A percentile compares a stretch with the other conserved stretches of the same genome.
These are phyloP conservation scores for Ephydatia muelleri DNA, from an alignment of 37 sponge, comb jelly and placozoan genomes.

Conservation along the genomic window DNA sequence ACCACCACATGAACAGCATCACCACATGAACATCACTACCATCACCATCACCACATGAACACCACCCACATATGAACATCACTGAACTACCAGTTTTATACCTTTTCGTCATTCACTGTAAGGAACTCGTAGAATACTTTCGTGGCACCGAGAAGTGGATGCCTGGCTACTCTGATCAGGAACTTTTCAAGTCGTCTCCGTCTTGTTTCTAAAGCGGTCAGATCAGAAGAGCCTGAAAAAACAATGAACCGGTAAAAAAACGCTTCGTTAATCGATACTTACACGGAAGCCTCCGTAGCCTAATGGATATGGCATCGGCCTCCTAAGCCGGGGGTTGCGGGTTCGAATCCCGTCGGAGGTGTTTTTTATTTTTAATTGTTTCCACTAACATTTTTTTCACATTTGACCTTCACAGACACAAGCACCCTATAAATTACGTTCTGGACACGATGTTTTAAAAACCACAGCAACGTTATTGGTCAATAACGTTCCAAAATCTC, in stretches of 20 bases:
- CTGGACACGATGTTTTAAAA: too few species aligned
- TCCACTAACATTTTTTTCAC: not conserved
- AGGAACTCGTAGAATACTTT: constrained; percentile 66
- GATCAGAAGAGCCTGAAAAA: constrained; percentile 25
- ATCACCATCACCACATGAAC: not conserved
- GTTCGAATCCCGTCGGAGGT: constrained; percentile 99
- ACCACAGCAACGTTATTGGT: too few species aligned
- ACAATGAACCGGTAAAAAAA: not conserved
- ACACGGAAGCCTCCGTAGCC: constrained; percentile 92
- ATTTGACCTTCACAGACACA: too few species aligned
- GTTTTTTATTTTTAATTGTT: constrained; percentile 55
- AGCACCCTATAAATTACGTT: too few species aligned
- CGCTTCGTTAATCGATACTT: not conserved
- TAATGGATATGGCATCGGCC: constrained; percentile 99
- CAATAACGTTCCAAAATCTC: too few species aligned
- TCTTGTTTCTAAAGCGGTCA: constrained; percentile 39
- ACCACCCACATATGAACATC: not conserved
- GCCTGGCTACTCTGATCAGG: constrained; percentile 58
- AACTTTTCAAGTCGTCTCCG: constrained; percentile 66
- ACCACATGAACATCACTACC: not conserved
- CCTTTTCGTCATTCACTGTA: constrained; percentile 70
- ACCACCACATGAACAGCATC: too few species aligned
- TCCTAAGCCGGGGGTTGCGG: constrained; percentile 99
- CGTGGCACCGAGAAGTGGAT: constrained; percentile 69
- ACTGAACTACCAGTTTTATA: constrained; percentile 19